Conservation (phyloP, 1,140 invertebrate genomes). For the Drosophila pallidifrons region DNA sequence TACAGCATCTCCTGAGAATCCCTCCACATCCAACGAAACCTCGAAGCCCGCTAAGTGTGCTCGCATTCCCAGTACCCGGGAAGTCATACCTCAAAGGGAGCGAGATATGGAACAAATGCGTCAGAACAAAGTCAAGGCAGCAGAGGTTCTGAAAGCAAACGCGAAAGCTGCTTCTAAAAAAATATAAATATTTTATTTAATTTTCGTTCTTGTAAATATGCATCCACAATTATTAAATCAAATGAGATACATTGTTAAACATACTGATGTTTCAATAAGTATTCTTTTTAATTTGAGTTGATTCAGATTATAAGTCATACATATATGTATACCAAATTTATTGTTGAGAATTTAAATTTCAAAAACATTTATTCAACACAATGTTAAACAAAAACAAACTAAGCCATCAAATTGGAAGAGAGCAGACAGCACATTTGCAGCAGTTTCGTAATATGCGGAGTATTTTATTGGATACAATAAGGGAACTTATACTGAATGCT, state of each 20-base stretch:
- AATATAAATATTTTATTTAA: slow-evolving; percentile 7
- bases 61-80: slow-evolving; percentile 59
- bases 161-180: slow-evolving; percentile 19
- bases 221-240: background rate
- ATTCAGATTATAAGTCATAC: slow-evolving; percentile 1
- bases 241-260: background rate
- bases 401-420: background rate
- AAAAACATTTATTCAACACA: slow-evolving; percentile 2
- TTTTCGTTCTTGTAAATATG: background rate
- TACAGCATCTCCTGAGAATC: slow-evolving; percentile 5
- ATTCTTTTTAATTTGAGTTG: background rate
- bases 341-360: background rate
- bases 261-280: no score
- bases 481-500: background rate
- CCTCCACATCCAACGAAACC: slow-evolving; percentile 32
- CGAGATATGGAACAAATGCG: slow-evolving; percentile 88
- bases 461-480: slow-evolving; percentile 19
- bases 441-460: slow-evolving; percentile 1
- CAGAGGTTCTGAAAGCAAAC: slow-evolving; percentile 89
- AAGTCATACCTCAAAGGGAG: slow-evolving; percentile 91
- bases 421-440: background rate
- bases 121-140: slow-evolving; percentile 90
- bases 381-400: background rate
- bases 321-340: background rate
- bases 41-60: slow-evolving; percentile 48